Evolutionary conservation across 2,797 vertebrate species (phyloP).

Genomic region (Parotocinclus haroldoi): DNA sequence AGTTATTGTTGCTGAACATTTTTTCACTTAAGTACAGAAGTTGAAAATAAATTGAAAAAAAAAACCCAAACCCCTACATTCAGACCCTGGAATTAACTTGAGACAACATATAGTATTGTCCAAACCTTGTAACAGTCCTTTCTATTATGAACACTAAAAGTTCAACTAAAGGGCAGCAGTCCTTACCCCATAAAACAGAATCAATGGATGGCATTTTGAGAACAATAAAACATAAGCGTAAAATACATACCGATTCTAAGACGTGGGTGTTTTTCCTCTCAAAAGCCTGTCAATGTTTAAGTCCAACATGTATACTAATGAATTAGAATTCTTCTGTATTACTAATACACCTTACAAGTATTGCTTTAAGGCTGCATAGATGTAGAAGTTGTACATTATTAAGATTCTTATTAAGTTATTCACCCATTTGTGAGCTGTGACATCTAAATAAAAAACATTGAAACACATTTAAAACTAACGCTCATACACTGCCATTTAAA

Average conservation of each 20-base stretch:
- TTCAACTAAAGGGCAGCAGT: no score
- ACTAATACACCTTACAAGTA: neutral
- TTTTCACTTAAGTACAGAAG: no score
- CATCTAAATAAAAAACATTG: conserved; percentile 16
- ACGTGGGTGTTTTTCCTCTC: conserved; percentile 3
- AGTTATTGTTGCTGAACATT: no score
- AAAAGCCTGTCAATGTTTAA: conserved; percentile 13
- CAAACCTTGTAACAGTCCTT: no score
- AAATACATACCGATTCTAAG: conserved; percentile 8
- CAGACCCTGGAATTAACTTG: no score
- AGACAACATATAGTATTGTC: neutral
- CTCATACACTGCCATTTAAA: neutral
- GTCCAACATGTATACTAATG: neutral
- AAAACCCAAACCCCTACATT: no score
- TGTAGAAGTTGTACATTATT: no score
- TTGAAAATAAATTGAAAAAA: no score
- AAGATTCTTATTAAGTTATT: no score
- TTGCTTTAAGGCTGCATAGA: neutral
- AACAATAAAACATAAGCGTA: neutral
- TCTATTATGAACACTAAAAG: no score
- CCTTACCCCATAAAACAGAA: no score
- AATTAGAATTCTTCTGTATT: neutral
- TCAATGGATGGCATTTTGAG: no score
- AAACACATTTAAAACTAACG: conserved; percentile 21
- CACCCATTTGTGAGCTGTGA: conserved; percentile 31